phyloP scores from a whole-genome alignment of 2,797 vertebrate genomes.

The Nyctalus aviator region DNA sequence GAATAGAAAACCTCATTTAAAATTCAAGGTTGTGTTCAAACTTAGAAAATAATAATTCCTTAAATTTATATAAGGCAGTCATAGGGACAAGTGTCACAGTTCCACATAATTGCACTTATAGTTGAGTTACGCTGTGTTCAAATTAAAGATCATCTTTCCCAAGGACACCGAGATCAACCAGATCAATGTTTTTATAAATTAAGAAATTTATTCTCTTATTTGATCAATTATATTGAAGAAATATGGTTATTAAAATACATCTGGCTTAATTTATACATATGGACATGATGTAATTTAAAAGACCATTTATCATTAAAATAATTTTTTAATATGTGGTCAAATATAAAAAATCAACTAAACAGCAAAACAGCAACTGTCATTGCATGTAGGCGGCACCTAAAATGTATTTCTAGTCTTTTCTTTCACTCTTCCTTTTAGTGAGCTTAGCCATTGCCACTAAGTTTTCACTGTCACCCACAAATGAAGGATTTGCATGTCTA shows the following conservation, averaged over 20 bases:
- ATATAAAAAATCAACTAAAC: conserved; percentile 44
- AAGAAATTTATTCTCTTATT: conserved; percentile 1
- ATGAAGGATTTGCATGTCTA: background rate
- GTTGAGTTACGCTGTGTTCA: background rate
- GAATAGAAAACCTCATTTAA: conserved; percentile 67
- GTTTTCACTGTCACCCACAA: background rate
- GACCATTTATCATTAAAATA: background rate
- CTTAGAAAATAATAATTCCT: conserved; percentile 60
- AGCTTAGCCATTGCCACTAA: background rate
- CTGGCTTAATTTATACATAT: conserved; percentile 20
- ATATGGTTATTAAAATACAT: background rate
- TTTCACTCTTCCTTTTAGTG: background rate
- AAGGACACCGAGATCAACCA: conserved; percentile 27
- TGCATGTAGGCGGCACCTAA: background rate
- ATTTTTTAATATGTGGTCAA: conserved; percentile 18
- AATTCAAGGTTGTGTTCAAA: conserved; percentile 54
- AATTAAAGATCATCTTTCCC: conserved; percentile 10
- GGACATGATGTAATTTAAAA: background rate
- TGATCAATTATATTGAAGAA: conserved; percentile 3
- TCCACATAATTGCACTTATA: background rate
- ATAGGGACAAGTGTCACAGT: background rate
- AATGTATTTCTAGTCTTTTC: background rate
- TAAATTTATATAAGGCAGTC: conserved; percentile 52
- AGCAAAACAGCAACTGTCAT: background rate
- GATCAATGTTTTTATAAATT: conserved; percentile 53